phyloP scores from a whole-genome alignment of 2,113 vertebrate genomes.

The Indicator maculatus region DNA sequence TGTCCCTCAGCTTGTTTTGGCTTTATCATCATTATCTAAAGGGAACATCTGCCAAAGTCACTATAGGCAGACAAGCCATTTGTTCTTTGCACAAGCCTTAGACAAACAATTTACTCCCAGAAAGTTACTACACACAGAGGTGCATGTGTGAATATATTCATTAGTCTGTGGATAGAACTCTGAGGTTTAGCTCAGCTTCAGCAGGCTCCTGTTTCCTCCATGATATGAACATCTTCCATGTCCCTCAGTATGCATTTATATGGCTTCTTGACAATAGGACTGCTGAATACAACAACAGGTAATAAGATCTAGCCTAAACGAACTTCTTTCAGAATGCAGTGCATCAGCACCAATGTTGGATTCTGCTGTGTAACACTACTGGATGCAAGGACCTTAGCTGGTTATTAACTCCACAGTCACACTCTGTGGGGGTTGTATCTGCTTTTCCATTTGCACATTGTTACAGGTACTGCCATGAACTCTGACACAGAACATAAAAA shows the following conservation, averaged over 20 bases:
- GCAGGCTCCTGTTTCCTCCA: background rate
- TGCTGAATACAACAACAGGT: background rate
- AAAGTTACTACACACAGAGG: background rate
- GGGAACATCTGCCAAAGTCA: background rate
- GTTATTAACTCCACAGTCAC: background rate
- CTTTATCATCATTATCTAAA: background rate
- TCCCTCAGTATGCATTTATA: background rate
- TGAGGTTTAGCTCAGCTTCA: background rate
- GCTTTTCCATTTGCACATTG: background rate
- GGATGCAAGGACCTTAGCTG: background rate
- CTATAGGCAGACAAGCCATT: background rate
- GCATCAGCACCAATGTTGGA: background rate
- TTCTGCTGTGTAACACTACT: background rate
- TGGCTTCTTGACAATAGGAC: background rate
- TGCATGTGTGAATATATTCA: background rate
- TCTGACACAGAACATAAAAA: background rate
- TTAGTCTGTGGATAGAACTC: background rate
- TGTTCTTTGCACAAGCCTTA: background rate
- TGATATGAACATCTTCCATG: background rate
- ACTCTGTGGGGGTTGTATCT: background rate
- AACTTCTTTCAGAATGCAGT: background rate
- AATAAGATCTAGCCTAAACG: background rate
- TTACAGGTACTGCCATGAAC: background rate
- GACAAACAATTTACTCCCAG: background rate
- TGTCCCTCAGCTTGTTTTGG: background rate